Percentiles rank a stretch among this genome's conserved stretches.
Evolutionary conservation across 2,797 vertebrate genomes (phyloP).

Genomic region (Pseudotriccus pelzelni): DNA sequence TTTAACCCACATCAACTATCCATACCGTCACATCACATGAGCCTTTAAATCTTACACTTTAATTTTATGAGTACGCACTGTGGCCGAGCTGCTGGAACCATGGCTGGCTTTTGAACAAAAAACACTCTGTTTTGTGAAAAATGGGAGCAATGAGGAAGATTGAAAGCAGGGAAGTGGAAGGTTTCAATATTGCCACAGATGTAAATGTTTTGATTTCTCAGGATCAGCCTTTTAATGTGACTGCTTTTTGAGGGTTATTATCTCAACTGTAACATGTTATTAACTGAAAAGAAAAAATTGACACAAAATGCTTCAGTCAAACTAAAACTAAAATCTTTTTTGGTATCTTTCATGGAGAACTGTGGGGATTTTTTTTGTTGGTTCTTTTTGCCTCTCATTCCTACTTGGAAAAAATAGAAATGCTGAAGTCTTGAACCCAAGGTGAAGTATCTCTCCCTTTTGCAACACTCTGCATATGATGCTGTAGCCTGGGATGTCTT

Average conservation of each 20-base stretch:
- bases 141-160: not conserved
- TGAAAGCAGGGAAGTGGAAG: not conserved
- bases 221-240: not conserved
- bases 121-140: not conserved
- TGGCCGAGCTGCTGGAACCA: not conserved
- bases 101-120: not conserved
- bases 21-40: not conserved
- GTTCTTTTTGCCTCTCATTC: not conserved
- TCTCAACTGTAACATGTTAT: not conserved
- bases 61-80: not conserved
- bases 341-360: not conserved
- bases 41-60: not conserved
- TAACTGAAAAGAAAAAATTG: conserved; percentile 11
- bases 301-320: not conserved
- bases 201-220: conserved; percentile 34
- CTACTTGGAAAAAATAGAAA: not conserved
- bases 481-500: rapidly evolving
- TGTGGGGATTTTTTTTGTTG: not conserved
- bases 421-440: not conserved
- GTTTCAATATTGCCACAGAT: not conserved
- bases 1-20: not conserved
- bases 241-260: conserved; percentile 21
- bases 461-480: rapidly evolving
- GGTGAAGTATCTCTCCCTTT: not conserved
- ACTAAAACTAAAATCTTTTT: not conserved